Conservation (phyloP, 2,113 vertebrate species). For the Phalacrocorax aristotelis region DNA sequence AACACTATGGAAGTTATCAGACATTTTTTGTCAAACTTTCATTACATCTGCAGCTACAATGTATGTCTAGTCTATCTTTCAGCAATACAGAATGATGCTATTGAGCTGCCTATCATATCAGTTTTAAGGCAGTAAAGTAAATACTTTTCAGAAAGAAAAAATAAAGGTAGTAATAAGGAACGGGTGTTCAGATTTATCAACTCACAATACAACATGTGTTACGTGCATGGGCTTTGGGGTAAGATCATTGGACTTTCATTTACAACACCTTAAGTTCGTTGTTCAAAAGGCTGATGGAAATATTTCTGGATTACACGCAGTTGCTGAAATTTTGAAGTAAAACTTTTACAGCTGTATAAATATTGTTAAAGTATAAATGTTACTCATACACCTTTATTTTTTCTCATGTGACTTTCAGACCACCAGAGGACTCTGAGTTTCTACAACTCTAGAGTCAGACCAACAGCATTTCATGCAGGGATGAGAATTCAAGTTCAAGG, state of each 20-base stretch:
- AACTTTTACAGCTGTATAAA: conserved; percentile 56
- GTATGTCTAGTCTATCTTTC: neutral
- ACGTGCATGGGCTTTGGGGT: neutral
- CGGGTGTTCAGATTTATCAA: neutral
- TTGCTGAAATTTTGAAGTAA: conserved; percentile 37
- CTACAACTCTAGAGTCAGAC: neutral
- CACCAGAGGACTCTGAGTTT: neutral
- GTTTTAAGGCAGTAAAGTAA: conserved; percentile 25
- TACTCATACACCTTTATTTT: neutral
- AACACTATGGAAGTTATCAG: neutral
- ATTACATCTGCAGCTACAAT: neutral
- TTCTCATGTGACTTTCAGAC: neutral
- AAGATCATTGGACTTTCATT: neutral
- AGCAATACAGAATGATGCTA: neutral
- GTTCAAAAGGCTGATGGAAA: conserved; percentile 28
- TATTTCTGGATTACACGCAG: conserved; percentile 13
- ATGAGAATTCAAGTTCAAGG: neutral
- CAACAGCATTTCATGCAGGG: neutral
- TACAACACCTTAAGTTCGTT: neutral
- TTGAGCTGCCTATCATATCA: neutral
- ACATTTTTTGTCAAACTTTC: conserved; percentile 2
- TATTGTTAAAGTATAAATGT: conserved; percentile 32
- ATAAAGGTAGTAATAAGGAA: conserved; percentile 36
- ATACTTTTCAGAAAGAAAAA: conserved; percentile 34
- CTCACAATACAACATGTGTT: conserved; percentile 1